Evolutionary conservation across 1,140 invertebrate species (phyloP).

Genomic region (Tetraneura akinire): DNA sequence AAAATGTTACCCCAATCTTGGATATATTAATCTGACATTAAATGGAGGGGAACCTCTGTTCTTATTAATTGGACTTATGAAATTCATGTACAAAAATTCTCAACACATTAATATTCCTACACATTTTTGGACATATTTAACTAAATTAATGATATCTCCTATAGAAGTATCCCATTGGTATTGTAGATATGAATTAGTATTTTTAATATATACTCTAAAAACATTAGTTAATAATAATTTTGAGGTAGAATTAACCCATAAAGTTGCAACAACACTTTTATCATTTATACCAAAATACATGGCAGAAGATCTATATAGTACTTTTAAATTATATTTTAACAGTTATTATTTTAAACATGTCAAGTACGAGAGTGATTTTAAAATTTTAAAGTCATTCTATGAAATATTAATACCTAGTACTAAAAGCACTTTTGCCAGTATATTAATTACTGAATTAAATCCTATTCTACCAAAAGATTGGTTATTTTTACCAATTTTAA

Average conservation of each 20-base stretch:
- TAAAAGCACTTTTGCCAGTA: slow-evolving; percentile 6
- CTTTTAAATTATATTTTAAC: slow-evolving; percentile 1
- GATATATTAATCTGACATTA: slow-evolving; percentile 15
- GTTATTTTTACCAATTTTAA: slow-evolving; percentile 57
- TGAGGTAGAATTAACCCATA: not conserved
- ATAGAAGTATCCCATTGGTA: slow-evolving; percentile 39
- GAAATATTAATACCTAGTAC: slow-evolving; percentile 17
- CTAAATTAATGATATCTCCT: slow-evolving; percentile 32
- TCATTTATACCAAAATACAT: slow-evolving; percentile 30
- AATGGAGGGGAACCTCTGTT: slow-evolving; percentile 34
- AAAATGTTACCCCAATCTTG: slow-evolving; percentile 37
- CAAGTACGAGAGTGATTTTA: not conserved
- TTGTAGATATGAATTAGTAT: slow-evolving; percentile 15
- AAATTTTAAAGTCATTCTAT: slow-evolving; percentile 47
- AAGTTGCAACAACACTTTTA: slow-evolving; percentile 16
- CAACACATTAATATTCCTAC: slow-evolving; percentile 1
- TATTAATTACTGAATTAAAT: slow-evolving; percentile 38
- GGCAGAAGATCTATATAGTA: slow-evolving; percentile 1
- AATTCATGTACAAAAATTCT: slow-evolving; percentile 24
- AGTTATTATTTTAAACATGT: not conserved
- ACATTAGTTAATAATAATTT: not conserved
- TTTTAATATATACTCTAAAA: slow-evolving; percentile 17
- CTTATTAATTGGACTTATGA: slow-evolving; percentile 43
- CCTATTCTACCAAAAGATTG: slow-evolving; percentile 56
- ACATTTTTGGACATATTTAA: slow-evolving; percentile 39